Conservation (phyloP, 2,888 invertebrate species). For the Coelogynopora nodosa region DNA sequence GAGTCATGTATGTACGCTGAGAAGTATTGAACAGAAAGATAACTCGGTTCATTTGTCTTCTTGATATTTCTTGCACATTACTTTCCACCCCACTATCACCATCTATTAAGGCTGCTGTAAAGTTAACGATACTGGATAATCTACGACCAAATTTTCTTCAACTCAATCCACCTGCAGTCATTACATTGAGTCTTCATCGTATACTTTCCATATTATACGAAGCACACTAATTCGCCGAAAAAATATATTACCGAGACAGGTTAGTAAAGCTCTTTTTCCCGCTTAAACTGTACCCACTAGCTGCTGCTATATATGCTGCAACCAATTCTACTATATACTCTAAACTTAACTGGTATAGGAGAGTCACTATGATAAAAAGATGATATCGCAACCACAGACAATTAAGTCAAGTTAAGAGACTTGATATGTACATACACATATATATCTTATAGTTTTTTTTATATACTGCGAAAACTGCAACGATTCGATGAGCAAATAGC, state of each 20-base stretch:
- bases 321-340: too few species aligned
- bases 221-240: background rate
- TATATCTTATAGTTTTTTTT: background rate
- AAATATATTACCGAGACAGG: background rate
- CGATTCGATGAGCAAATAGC: background rate
- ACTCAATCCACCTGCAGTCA: background rate
- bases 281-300: background rate
- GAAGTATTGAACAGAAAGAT: background rate
- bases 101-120: background rate
- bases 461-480: background rate
- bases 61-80: background rate
- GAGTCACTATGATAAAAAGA: background rate
- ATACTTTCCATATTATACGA: background rate
- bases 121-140: background rate
- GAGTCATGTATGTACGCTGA: background rate
- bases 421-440: background rate
- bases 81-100: background rate
- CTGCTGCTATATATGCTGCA: background rate
- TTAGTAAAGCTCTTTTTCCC: background rate
- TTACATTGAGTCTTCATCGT: background rate
- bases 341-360: background rate
- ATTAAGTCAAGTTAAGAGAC: background rate
- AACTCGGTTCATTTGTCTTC: background rate
- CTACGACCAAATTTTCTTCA: conserved; percentile 29
- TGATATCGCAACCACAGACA: background rate